Percentiles rank a stretch among this genome's conserved stretches.
These are phyloP conservation scores for Typhlichthys subterraneus DNA, from an alignment of 2,797 vertebrate genomes.

Conservation along the genomic window DNA sequence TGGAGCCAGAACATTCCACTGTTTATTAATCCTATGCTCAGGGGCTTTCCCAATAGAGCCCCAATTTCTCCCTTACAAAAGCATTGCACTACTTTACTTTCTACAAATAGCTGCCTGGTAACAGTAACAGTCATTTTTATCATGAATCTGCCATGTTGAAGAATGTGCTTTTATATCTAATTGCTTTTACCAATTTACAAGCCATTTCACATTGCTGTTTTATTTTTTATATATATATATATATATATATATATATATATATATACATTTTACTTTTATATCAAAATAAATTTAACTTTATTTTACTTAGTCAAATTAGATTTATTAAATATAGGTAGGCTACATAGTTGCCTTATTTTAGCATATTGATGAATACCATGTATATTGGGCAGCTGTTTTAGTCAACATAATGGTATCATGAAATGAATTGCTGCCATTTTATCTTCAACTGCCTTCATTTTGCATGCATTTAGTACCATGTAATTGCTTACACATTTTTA, in stretches of 20 bases:
- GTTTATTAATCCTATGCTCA: conserved; percentile 27
- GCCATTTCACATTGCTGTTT: neutral
- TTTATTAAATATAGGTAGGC: neutral
- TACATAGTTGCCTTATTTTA: conserved; percentile 3
- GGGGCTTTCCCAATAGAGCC: conserved; percentile 14
- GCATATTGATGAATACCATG: conserved; percentile 6
- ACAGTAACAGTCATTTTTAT: too few relatives aligned
- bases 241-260: conserved; percentile 3
- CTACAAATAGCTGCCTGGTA: neutral
- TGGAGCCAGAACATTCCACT: conserved; percentile 24
- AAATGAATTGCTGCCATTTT: conserved; percentile 11
- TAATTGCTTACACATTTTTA: neutral
- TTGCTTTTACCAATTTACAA: conserved; percentile 17
- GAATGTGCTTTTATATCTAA: too few relatives aligned
- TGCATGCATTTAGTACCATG: conserved; percentile 7
- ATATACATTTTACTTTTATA: neutral
- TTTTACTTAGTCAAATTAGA: neutral
- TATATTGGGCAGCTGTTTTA: conserved; percentile 37
- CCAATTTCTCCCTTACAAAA: neutral
- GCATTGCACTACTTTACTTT: conserved; percentile 28
- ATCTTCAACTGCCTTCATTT: conserved; percentile 26
- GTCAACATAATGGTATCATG: conserved; percentile 16
- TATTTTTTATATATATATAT: conserved; percentile 6
- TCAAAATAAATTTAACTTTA: too few relatives aligned
- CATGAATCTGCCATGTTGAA: too few relatives aligned